A percentile compares a stretch with the other conserved stretches of the same genome.
Evolutionary conservation across 1,140 invertebrate genomes (phyloP).

Genomic region (Rhizoglyphus robini): DNA sequence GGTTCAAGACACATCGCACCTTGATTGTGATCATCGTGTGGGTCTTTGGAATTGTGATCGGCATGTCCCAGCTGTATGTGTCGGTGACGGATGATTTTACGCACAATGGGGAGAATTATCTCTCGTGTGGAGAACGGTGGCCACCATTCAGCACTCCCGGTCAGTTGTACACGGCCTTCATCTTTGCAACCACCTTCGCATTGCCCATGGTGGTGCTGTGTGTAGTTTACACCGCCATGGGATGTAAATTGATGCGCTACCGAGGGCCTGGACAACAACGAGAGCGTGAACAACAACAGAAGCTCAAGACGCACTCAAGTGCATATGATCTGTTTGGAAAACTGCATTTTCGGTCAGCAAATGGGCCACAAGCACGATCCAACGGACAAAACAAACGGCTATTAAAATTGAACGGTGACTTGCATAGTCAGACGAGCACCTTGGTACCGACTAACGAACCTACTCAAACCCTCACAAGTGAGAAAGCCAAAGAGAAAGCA

Average conservation of each 20-base stretch:
- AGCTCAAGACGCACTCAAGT: too few species aligned
- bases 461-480: too few species aligned
- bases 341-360: too few species aligned
- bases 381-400: too few species aligned
- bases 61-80: conserved; percentile 36
- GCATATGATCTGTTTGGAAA: too few species aligned
- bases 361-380: too few species aligned
- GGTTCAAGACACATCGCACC: conserved; percentile 24
- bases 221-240: conserved; percentile 38
- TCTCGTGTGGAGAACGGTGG: conserved; percentile 34
- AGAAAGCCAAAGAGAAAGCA: too few species aligned
- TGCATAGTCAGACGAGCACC: too few species aligned
- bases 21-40: conserved; percentile 37
- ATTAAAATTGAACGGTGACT: too few species aligned
- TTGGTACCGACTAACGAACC: too few species aligned
- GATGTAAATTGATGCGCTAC: conserved; percentile 35
- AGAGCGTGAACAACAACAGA: conserved; percentile 31
- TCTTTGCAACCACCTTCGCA: conserved; percentile 40
- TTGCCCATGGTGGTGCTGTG: conserved; percentile 39
- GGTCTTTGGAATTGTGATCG: conserved; percentile 34
- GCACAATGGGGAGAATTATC: conserved; percentile 29
- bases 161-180: conserved; percentile 33
- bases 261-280: conserved; percentile 42
- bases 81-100: conserved; percentile 29
- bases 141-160: conserved; percentile 19